phyloP scores from a whole-genome alignment of 2,797 vertebrate genomes.

The Lagodon rhomboides region DNA sequence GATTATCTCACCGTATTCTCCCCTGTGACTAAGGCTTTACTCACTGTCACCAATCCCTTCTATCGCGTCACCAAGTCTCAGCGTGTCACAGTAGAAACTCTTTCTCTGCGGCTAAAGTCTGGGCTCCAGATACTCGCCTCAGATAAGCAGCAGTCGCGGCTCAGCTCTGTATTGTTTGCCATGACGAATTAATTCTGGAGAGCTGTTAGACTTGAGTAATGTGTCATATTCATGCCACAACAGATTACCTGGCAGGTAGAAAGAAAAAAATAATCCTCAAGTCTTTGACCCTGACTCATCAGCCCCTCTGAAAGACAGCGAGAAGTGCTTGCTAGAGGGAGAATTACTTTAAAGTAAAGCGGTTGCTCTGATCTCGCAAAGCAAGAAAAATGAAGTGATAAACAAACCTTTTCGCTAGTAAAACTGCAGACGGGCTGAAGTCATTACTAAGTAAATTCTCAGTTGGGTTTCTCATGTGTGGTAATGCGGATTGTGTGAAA shows the following conservation, averaged over 20 bases:
- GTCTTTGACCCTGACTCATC: conserved; percentile 50
- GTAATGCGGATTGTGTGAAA: conserved; percentile 36
- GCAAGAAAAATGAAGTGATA: conserved; percentile 41
- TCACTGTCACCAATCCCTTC: conserved; percentile 44
- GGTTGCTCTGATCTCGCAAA: conserved; percentile 23
- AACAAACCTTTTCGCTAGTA: conserved; percentile 44
- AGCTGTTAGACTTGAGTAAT: conserved; percentile 40
- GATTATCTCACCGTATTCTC: conserved; percentile 31
- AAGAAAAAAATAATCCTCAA: conserved; percentile 28
- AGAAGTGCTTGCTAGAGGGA: conserved; percentile 12
- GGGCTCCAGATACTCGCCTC: conserved; percentile 26
- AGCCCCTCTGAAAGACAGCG: conserved; percentile 15
- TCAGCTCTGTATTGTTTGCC: conserved; percentile 26
- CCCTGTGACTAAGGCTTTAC: conserved; percentile 36
- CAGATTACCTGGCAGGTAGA: conserved; percentile 50
- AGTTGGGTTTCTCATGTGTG: conserved; percentile 30
- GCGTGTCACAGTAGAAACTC: conserved; percentile 28
- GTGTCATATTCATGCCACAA: conserved; percentile 52
- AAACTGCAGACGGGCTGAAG: conserved; percentile 25
- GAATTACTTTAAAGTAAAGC: conserved; percentile 41
- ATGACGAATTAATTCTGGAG: conserved; percentile 7
- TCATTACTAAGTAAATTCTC: conserved; percentile 40
- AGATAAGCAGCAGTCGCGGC: conserved; percentile 23
- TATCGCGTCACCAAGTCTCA: conserved; percentile 45
- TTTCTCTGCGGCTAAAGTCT: conserved; percentile 39